A percentile compares a stretch with the other conserved stretches of the same genome.
Conservation (phyloP, 2,888 invertebrate genomes). For the Dynastes grantii region DNA sequence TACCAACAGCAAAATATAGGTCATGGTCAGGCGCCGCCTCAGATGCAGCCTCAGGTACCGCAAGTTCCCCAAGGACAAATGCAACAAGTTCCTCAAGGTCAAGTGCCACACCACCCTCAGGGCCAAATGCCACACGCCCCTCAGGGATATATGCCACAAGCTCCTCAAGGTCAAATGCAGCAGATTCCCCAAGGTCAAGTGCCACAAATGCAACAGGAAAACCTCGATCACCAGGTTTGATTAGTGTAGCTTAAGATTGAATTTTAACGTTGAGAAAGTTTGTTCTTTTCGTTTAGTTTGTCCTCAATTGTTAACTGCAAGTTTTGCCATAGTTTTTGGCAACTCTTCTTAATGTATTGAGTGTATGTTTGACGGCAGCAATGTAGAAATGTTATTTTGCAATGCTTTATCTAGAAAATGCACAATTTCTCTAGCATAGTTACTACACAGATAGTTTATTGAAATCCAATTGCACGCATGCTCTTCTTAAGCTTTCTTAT, state of each 20-base stretch:
- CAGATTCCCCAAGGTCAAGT: constrained; percentile 50
- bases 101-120: constrained; percentile 45
- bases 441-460: too few relatives aligned
- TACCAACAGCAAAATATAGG: constrained; percentile 39
- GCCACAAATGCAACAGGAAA: constrained; percentile 54
- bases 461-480: too few relatives aligned
- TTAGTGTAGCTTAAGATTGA: constrained; percentile 42
- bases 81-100: constrained; percentile 36
- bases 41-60: background rate
- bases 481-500: too few relatives aligned
- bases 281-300: too few relatives aligned
- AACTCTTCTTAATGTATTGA: too few relatives aligned
- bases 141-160: constrained; percentile 19
- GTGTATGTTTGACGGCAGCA: too few relatives aligned
- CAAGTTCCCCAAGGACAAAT: constrained; percentile 31
- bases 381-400: too few relatives aligned
- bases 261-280: too few relatives aligned
- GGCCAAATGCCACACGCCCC: constrained; percentile 41
- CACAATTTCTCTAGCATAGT: too few relatives aligned
- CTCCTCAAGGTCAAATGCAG: background rate
- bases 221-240: constrained; percentile 56
- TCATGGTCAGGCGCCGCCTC: constrained; percentile 16
- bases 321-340: too few relatives aligned
- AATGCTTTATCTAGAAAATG: too few relatives aligned
- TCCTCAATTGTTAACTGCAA: too few relatives aligned